Base-by-base conservation (phyloP, 2,797 vertebrate species). In the Lerista edwardsae region DNA sequence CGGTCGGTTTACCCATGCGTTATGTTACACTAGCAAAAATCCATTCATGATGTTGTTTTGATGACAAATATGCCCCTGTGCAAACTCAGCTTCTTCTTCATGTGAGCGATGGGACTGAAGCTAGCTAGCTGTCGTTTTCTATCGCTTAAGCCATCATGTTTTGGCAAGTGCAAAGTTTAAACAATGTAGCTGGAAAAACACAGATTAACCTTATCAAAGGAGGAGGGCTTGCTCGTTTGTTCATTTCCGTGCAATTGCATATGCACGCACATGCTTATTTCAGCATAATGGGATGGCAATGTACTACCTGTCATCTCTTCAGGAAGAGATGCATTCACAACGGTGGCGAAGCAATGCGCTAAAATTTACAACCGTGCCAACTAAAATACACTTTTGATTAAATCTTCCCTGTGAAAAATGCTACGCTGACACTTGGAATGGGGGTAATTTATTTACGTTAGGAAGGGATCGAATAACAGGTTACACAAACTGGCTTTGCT, bases 101-200 rank as follows among this genome's bases (percentile, higher is more conserved):
- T 39, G 47, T 79, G 27, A 88, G 71, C 34, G 87, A 77, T 19
- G 79, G 73, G 83, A 86, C 41, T 61, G 78, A 89, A 90, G 75
- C 80, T 85, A 36, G 76, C 80, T 85, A 90, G 65, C 36, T 74
- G 61, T 87, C 88, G 12, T 75, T 82, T 90, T 89, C 86, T 82
- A 84, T 76, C 25, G 15, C 72, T 79, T 14, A 29, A 82, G 59
- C 29, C 47, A 91, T 88, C 64, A 69, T 27, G 47, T 72, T 86
- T 71, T 93, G 75, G n/a, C 73, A 90, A 91, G 91, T 88, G n/a
- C 39, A 91, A 92, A 91, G 80, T 84, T 86, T 19, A 74, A 80
- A 88, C 88, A 80, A 76, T 64, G 75, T 65, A 67, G 76, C 80
- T 86, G 80, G 87, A 29, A 72, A 75, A 88, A 80, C 72, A 80